These are phyloP conservation scores for Alethe diademata DNA, from an alignment of 2,113 vertebrate genomes.

Conservation along the genomic window DNA sequence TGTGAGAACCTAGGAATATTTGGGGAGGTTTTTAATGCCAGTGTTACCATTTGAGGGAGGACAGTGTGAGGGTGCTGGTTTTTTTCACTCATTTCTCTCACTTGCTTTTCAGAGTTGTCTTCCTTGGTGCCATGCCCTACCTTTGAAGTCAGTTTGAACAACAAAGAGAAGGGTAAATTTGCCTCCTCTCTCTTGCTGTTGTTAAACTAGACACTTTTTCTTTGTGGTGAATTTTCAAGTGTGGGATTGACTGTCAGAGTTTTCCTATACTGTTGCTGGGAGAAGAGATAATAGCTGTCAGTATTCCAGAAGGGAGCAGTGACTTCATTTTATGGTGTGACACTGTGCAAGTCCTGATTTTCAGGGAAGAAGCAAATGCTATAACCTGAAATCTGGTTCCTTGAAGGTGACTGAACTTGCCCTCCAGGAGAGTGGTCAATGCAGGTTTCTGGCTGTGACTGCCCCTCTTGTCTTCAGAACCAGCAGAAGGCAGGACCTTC, in stretches of 20 bases:
- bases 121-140: neutral
- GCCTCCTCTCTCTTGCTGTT: neutral
- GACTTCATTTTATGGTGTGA: neutral
- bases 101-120: neutral
- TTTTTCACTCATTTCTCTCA: neutral
- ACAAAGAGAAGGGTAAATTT: neutral
- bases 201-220: neutral
- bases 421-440: neutral
- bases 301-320: neutral
- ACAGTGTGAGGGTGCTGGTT: neutral
- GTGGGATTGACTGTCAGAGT: neutral
- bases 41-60: neutral
- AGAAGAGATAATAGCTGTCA: neutral
- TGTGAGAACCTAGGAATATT: neutral
- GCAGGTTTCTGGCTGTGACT: neutral
- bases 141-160: neutral
- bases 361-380: neutral
- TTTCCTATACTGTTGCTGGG: neutral
- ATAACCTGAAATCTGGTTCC: neutral
- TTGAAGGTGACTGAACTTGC: neutral
- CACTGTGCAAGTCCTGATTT: neutral
- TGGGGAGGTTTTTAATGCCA: neutral
- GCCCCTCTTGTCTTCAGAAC: neutral
- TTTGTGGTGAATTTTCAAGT: neutral
- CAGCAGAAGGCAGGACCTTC: neutral